A percentile compares a stretch with the other conserved stretches of the same genome.
Evolutionary conservation across 2,113 vertebrate species (phyloP).

Genomic region (Rallus limicola): DNA sequence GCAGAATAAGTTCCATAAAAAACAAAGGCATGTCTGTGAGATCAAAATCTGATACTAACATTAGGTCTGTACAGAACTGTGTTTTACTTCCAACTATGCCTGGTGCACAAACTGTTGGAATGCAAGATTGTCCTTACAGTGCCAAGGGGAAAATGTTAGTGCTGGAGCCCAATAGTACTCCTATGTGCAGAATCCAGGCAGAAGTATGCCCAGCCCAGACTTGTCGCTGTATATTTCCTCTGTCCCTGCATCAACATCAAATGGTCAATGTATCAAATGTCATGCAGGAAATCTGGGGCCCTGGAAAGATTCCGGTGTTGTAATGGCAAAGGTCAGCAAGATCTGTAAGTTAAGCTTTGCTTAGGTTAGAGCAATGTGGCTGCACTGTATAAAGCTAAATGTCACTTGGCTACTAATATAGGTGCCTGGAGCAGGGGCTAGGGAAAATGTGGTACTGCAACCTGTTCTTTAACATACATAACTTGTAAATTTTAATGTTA

Average conservation of each 20-base stretch:
- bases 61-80: not conserved
- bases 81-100: not conserved
- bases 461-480: not conserved
- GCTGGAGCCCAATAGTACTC: not conserved
- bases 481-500: not conserved
- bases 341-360: not conserved
- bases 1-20: not conserved
- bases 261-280: not conserved
- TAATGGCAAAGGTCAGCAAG: not conserved
- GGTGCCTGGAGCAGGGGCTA: not conserved
- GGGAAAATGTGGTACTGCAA: not conserved
- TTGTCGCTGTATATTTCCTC: not conserved
- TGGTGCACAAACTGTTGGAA: not conserved
- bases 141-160: not conserved
- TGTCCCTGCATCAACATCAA: not conserved
- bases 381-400: not conserved
- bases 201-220: not conserved
- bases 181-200: not conserved
- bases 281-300: not conserved
- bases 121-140: not conserved
- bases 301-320: not conserved
- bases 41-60: not conserved
- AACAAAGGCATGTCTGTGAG: not conserved
- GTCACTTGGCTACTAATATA: not conserved
- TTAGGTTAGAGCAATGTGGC: not conserved